Conservation (phyloP, 2,888 invertebrate species). For the Anorthoa munda region DNA sequence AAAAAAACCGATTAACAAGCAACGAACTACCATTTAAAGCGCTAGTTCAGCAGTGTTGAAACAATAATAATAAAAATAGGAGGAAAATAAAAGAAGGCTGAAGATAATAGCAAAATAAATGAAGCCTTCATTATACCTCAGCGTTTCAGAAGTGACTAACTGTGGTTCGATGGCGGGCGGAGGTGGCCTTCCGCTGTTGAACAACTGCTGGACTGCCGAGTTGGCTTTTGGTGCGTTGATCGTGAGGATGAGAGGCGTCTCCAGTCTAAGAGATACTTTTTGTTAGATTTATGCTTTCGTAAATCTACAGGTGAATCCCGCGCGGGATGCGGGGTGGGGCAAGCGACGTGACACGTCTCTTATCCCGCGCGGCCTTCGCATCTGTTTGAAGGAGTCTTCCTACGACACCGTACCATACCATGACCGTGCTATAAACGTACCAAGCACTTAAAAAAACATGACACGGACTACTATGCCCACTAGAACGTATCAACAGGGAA, state of each 20-base stretch:
- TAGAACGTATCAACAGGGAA: no score
- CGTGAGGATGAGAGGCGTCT: constrained; percentile 83
- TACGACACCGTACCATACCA: no score
- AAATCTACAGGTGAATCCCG: not conserved
- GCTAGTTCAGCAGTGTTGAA: constrained; percentile 39
- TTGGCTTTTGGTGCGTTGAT: constrained; percentile 91
- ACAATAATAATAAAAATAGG: constrained; percentile 15
- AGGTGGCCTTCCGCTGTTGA: constrained; percentile 93
- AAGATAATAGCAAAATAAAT: constrained; percentile 42
- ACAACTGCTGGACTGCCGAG: constrained; percentile 96
- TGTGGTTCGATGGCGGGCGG: constrained; percentile 89
- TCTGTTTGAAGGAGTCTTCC: no score
- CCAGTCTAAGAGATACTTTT: constrained; percentile 74
- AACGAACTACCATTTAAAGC: constrained; percentile 51
- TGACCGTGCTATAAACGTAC: no score
- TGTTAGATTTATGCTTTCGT: not conserved
- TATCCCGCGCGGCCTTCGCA: not conserved
- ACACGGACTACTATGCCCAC: no score
- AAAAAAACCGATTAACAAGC: constrained; percentile 24
- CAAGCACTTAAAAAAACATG: no score
- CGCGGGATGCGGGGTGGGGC: not conserved
- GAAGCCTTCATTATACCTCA: constrained; percentile 83
- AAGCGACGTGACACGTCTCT: not conserved
- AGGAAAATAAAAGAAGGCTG: constrained; percentile 13
- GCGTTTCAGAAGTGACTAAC: constrained; percentile 94